A percentile compares a stretch with the other conserved stretches of the same genome.
These are phyloP conservation scores for Galeopterus variegatus DNA, from an alignment of 2,113 vertebrate genomes.

Conservation along the genomic window DNA sequence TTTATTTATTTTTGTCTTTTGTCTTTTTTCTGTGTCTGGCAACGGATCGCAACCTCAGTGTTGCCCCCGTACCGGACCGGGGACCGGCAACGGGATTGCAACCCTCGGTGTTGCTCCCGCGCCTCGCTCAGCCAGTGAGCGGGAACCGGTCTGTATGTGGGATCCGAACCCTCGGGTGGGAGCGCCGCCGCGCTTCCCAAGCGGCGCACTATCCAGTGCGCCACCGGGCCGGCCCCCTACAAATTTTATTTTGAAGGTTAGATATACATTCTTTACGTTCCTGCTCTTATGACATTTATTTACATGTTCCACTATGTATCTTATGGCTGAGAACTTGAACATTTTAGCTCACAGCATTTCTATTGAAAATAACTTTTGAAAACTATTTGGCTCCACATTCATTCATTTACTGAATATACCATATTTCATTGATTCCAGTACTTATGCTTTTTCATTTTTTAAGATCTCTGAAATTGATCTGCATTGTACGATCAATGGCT, in stretches of 20 bases:
- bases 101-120: no score
- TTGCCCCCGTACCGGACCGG: no score
- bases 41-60: no score
- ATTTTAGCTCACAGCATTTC: constrained; percentile 25
- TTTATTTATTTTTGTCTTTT: no score
- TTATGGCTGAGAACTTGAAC: constrained; percentile 6
- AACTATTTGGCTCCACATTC: background rate
- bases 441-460: background rate
- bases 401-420: constrained; percentile 12
- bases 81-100: no score
- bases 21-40: no score
- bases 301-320: background rate
- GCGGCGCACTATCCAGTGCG: no score
- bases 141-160: no score
- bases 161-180: no score
- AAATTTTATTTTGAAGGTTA: constrained; percentile 47
- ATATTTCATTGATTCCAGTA: background rate
- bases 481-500: background rate
- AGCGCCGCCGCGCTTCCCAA: no score
- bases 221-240: no score
- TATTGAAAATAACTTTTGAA: constrained; percentile 25
- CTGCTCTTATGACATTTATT: background rate
- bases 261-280: background rate
- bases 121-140: no score
- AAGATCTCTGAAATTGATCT: background rate